Evolutionary conservation across 2,113 vertebrate genomes (phyloP).

Genomic region (Eidolon helvum): DNA sequence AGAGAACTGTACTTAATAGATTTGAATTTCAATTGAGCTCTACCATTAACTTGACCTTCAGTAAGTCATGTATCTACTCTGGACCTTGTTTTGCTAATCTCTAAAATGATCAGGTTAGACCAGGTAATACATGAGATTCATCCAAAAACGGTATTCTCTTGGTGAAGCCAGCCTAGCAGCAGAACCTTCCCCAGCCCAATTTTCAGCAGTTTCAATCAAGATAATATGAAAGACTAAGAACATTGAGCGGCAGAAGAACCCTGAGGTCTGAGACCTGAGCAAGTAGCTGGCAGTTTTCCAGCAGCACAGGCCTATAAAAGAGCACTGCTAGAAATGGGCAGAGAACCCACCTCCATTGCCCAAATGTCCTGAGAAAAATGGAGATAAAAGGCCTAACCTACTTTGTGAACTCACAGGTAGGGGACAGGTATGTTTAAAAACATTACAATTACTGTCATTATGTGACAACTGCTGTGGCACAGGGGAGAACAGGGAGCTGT

Average conservation of each 20-base stretch:
- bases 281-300: background rate
- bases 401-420: background rate
- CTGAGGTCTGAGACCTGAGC: background rate
- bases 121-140: background rate
- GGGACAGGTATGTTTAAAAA: background rate
- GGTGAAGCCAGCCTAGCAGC: background rate
- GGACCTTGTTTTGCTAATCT: background rate
- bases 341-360: background rate
- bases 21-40: background rate
- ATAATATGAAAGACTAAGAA: background rate
- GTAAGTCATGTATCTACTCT: background rate
- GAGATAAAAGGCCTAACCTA: background rate
- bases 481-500: background rate
- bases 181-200: background rate
- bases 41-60: background rate
- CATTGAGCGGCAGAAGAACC: accelerated
- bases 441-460: background rate
- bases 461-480: background rate
- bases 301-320: background rate
- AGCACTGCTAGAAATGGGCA: background rate
- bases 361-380: background rate
- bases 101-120: background rate
- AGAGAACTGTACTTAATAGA: background rate
- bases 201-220: background rate
- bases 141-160: background rate